phyloP scores from a whole-genome alignment of 2,888 invertebrate species.

The Noctua comes region DNA sequence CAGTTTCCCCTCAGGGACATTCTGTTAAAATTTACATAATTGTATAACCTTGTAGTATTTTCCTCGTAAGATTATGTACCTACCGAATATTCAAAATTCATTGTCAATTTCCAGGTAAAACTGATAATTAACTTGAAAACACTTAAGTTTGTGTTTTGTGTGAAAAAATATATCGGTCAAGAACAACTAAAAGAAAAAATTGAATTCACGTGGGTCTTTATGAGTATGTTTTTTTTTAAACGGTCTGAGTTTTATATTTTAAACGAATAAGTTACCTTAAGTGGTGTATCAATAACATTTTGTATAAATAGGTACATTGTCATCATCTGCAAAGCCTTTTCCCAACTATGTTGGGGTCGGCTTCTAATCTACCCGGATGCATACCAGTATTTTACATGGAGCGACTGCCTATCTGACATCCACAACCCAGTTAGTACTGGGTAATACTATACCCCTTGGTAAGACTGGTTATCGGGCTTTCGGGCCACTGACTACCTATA shows the following conservation, averaged over 20 bases:
- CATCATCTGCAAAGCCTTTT: background rate
- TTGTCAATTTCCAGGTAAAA: conserved; percentile 5
- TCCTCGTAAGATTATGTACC: conserved; percentile 22
- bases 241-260: background rate
- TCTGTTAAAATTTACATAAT: conserved; percentile 26
- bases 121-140: conserved; percentile 7
- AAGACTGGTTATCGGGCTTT: too few species aligned
- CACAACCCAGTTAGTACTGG: too few species aligned
- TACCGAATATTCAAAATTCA: conserved; percentile 11
- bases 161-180: conserved; percentile 36
- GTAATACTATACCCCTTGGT: too few species aligned
- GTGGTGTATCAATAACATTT: background rate
- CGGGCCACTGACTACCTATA: too few species aligned
- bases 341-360: background rate
- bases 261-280: background rate
- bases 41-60: conserved; percentile 43
- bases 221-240: conserved; percentile 1
- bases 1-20: conserved; percentile 18
- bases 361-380: background rate
- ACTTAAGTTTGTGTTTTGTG: background rate
- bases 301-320: background rate
- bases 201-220: background rate
- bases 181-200: background rate
- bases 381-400: too few species aligned
- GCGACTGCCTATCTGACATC: too few species aligned